Evolutionary conservation across 2,888 invertebrate species (phyloP).

Genomic region (Conus canariensis): DNA sequence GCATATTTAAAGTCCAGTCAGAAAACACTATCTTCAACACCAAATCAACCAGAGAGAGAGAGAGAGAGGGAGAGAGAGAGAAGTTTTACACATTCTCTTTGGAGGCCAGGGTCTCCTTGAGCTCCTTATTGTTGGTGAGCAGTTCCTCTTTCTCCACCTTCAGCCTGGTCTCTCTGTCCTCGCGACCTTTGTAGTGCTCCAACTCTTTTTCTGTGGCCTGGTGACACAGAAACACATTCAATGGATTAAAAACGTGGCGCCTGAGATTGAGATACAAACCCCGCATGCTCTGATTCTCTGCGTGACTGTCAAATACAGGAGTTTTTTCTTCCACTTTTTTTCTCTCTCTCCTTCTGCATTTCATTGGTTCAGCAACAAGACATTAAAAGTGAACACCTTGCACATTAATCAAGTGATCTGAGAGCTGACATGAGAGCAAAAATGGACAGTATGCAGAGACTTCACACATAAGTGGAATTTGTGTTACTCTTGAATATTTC

Average conservation of each 20-base stretch:
- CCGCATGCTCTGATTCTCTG: too few species aligned
- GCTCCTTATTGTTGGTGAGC: slow-evolving; percentile 28
- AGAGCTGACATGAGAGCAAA: too few species aligned
- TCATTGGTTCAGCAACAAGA: too few species aligned
- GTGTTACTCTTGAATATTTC: too few species aligned
- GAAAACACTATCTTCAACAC: too few species aligned
- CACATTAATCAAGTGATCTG: too few species aligned
- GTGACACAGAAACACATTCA: neutral
- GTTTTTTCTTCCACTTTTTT: too few species aligned
- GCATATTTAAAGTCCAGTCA: too few species aligned
- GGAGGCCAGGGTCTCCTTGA: slow-evolving; percentile 31
- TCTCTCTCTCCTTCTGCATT: too few species aligned
- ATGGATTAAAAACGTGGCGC: neutral
- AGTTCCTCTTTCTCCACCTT: slow-evolving; percentile 60
- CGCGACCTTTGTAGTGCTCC: slow-evolving; percentile 63
- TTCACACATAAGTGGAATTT: too few species aligned
- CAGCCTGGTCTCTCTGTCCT: slow-evolving; percentile 66
- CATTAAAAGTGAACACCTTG: too few species aligned
- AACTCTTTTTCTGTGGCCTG: slow-evolving; percentile 65
- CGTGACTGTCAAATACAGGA: neutral
- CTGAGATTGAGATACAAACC: neutral
- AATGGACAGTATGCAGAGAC: too few species aligned
- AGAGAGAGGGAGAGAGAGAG: slow-evolving; percentile 5
- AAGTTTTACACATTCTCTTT: slow-evolving; percentile 38
- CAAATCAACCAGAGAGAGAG: neutral